Evolutionary conservation across 2,888 invertebrate genomes (phyloP).

Genomic region (Hypselothyrea guttata): DNA sequence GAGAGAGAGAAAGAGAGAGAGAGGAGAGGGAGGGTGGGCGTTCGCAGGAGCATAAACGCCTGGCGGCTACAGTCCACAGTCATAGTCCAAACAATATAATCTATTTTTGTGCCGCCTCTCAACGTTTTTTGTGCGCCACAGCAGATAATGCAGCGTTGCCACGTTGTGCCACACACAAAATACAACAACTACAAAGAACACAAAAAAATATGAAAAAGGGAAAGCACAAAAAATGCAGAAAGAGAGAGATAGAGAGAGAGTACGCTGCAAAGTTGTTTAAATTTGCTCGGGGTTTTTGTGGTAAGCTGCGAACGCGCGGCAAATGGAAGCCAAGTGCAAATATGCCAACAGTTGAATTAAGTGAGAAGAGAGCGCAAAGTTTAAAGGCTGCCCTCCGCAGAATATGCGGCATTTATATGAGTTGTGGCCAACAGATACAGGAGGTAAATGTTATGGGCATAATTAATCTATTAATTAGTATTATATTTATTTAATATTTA

Average conservation of each 20-base stretch:
- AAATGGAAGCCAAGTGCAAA: constrained; percentile 50
- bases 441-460: too few species aligned
- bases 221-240: not conserved
- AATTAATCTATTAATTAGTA: too few species aligned
- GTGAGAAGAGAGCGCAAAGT: constrained; percentile 32
- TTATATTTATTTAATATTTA: too few species aligned
- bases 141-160: constrained; percentile 49
- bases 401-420: not conserved
- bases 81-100: constrained; percentile 71
- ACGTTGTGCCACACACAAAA: not conserved
- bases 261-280: constrained; percentile 50
- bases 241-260: constrained; percentile 11
- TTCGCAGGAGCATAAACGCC: constrained; percentile 56
- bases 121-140: constrained; percentile 32
- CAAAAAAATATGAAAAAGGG: not conserved
- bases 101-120: constrained; percentile 63
- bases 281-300: constrained; percentile 49
- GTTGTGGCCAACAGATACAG: too few species aligned
- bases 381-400: constrained; percentile 24
- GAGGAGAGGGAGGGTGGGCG: not conserved
- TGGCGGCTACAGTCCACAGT: constrained; percentile 55
- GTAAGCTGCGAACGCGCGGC: constrained; percentile 39
- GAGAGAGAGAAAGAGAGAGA: too few species aligned
- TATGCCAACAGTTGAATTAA: constrained; percentile 61
- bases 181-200: not conserved